A percentile compares a stretch with the other conserved stretches of the same genome.
Conservation (phyloP, 2,888 invertebrate species). For the Chrysina gloriosa region DNA sequence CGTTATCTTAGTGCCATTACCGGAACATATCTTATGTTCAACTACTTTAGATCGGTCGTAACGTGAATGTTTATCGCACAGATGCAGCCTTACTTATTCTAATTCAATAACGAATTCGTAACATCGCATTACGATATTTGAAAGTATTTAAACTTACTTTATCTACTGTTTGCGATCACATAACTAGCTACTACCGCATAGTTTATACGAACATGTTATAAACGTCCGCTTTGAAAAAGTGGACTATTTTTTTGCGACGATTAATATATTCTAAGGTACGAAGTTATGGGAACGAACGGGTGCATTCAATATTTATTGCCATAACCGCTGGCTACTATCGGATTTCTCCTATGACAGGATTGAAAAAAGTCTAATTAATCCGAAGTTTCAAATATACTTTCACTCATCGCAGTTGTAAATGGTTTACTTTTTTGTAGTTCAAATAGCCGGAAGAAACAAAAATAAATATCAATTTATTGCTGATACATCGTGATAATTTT, state of each 20-base stretch:
- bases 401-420: slow-evolving; percentile 1
- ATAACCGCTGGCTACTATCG: background rate
- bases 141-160: slow-evolving; percentile 24
- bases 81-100: slow-evolving; percentile 5
- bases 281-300: too few species aligned
- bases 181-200: slow-evolving; percentile 27
- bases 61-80: slow-evolving; percentile 19
- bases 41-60: background rate
- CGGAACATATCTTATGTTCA: background rate
- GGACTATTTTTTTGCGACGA: slow-evolving; percentile 5
- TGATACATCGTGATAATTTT: background rate
- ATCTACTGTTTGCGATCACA: slow-evolving; percentile 23
- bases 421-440: background rate
- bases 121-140: slow-evolving; percentile 25
- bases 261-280: slow-evolving; percentile 7
- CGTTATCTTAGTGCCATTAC: slow-evolving; percentile 22
- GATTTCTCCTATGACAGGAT: slow-evolving; percentile 9
- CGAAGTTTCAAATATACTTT: slow-evolving; percentile 16
- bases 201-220: background rate
- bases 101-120: slow-evolving; percentile 24
- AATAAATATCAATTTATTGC: background rate
- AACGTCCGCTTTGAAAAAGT: slow-evolving; percentile 14
- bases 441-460: background rate
- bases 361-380: slow-evolving; percentile 25
- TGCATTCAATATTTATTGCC: background rate